Evolutionary conservation across 2,888 invertebrate species (phyloP).

Genomic region (Eupithecia subfuscata): DNA sequence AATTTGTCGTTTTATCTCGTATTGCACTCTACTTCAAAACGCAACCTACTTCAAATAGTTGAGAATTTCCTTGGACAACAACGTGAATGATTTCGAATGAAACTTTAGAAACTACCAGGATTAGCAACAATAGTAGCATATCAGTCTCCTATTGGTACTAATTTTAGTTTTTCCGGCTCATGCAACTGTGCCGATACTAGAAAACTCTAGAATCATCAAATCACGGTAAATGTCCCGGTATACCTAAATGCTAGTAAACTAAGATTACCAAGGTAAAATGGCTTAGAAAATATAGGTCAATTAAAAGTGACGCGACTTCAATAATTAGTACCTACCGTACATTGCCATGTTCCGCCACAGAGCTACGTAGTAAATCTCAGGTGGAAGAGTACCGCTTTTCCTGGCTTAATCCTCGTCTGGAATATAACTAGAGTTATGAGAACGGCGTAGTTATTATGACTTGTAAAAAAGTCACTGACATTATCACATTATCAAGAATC

Average conservation of each 20-base stretch:
- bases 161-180: not conserved
- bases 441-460: not conserved
- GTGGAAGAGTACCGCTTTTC: not conserved
- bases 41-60: not conserved
- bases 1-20: not conserved
- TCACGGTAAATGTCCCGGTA: not conserved
- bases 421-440: not conserved
- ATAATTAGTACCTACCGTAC: not conserved
- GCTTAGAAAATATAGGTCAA: not conserved
- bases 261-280: too few species aligned
- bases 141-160: not conserved
- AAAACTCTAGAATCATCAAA: not conserved
- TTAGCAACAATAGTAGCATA: not conserved
- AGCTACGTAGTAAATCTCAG: not conserved
- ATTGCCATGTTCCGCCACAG: not conserved
- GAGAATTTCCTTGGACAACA: not conserved
- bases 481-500: not conserved
- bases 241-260: not conserved
- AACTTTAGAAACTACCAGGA: not conserved
- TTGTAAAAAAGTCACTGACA: not conserved
- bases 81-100: not conserved
- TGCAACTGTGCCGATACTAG: not conserved
- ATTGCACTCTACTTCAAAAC: too few species aligned
- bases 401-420: not conserved
- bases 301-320: not conserved